phyloP scores from a whole-genome alignment of 2,888 invertebrate species.

The Orthonychiurus folsomi region DNA sequence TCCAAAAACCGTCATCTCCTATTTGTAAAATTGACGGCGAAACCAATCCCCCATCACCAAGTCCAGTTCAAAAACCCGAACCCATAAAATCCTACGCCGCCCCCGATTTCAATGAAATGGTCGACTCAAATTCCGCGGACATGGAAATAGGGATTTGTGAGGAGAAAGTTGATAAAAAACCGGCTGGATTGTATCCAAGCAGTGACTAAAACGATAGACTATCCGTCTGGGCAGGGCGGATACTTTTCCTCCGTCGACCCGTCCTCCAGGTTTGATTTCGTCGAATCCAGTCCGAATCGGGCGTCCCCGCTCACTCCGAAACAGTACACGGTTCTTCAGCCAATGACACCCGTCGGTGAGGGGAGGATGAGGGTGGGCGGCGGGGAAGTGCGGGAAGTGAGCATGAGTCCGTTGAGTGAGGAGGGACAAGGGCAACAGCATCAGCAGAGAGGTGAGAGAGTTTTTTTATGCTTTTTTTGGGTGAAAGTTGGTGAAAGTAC shows the following conservation, averaged over 20 bases:
- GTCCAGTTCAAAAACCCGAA: neutral
- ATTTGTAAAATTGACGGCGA: neutral
- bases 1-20: too few relatives aligned
- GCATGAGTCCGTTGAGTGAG: constrained; percentile 18
- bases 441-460: too few relatives aligned
- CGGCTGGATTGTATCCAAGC: neutral
- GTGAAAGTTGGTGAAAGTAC: too few relatives aligned
- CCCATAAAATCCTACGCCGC: constrained; percentile 52
- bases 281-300: constrained; percentile 28
- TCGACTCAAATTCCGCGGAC: constrained; percentile 52
- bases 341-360: constrained; percentile 36
- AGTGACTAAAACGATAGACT: neutral
- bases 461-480: too few relatives aligned
- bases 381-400: constrained; percentile 27
- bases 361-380: constrained; percentile 30
- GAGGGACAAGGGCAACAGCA: too few relatives aligned
- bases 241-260: too few relatives aligned
- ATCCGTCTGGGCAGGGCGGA: too few relatives aligned
- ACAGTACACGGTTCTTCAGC: constrained; percentile 33
- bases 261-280: constrained; percentile 34
- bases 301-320: constrained; percentile 33
- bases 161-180: constrained; percentile 1
- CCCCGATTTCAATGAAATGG: constrained; percentile 63
- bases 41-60: neutral
- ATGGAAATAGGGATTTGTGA: constrained; percentile 18